These are phyloP conservation scores for Clarias platycephalus DNA, from an alignment of 2,797 vertebrate species.

Conservation along the genomic window DNA sequence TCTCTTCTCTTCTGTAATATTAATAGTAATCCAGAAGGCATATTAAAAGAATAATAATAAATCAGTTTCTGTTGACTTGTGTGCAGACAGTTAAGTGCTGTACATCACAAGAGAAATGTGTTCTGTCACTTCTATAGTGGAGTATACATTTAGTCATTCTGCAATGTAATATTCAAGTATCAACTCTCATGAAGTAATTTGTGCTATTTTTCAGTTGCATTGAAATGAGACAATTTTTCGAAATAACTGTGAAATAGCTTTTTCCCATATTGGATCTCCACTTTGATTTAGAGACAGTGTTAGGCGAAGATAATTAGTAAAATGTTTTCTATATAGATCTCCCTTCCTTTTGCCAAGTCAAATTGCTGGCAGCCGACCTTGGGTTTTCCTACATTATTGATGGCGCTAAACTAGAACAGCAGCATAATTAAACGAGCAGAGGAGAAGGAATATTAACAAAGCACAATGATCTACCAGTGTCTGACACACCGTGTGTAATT, in stretches of 20 bases:
- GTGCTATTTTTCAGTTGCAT: constrained; percentile 18
- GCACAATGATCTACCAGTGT: constrained; percentile 52
- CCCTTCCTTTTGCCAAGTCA: constrained; percentile 49
- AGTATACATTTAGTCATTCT: neutral
- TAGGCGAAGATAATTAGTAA: constrained; percentile 54
- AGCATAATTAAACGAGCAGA: constrained; percentile 54
- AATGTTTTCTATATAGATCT: constrained; percentile 58
- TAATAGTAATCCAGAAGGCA: constrained; percentile 12
- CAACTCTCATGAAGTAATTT: constrained; percentile 10
- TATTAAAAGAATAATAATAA: neutral
- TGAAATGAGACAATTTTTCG: constrained; percentile 32
- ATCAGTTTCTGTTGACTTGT: constrained; percentile 13
- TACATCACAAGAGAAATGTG: constrained; percentile 18
- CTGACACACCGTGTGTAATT: constrained; percentile 45
- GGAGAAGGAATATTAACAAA: constrained; percentile 57
- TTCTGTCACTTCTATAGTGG: constrained; percentile 16
- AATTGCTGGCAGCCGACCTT: constrained; percentile 54
- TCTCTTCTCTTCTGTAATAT: neutral
- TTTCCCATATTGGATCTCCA: constrained; percentile 33
- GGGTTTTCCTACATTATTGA: constrained; percentile 58
- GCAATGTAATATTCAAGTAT: constrained; percentile 15
- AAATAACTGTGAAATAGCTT: constrained; percentile 41
- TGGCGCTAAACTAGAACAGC: constrained; percentile 55
- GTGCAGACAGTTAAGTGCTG: constrained; percentile 19
- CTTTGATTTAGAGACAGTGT: constrained; percentile 52